phyloP scores from a whole-genome alignment of 1,140 invertebrate species.

The Neoseiulus cucumeris region DNA sequence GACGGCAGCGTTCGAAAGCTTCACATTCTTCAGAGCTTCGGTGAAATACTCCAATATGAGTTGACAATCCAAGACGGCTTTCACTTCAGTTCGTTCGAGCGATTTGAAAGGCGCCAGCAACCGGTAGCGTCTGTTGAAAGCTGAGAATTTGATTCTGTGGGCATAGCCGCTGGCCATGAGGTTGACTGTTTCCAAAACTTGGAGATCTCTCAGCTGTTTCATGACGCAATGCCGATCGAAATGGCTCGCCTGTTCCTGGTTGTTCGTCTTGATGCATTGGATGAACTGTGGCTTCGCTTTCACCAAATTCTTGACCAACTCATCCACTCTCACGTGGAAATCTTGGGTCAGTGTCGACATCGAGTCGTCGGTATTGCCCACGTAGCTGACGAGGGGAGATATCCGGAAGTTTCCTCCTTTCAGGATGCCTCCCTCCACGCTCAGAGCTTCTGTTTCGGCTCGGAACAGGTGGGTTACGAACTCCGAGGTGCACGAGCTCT shows the following conservation, averaged over 20 bases:
- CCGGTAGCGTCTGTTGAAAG: constrained; percentile 67
- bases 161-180: constrained; percentile 72
- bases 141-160: constrained; percentile 80
- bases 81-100: constrained; percentile 51
- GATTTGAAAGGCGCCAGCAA: constrained; percentile 54
- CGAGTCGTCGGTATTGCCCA: constrained; percentile 43
- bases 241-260: constrained; percentile 45
- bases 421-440: constrained; percentile 55
- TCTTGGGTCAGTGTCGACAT: constrained; percentile 79
- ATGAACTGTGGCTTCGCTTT: constrained; percentile 85
- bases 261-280: constrained; percentile 66
- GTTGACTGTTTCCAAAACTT: constrained; percentile 82
- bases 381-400: constrained; percentile 68
- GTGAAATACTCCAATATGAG: constrained; percentile 42
- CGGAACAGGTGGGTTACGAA: constrained; percentile 86
- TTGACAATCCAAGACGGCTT: constrained; percentile 50
- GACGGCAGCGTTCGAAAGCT: constrained; percentile 33
- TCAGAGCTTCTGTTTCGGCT: constrained; percentile 66
- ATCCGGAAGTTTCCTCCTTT: constrained; percentile 65
- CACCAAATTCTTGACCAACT: constrained; percentile 66
- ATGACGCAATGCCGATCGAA: constrained; percentile 62
- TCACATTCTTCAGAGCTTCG: constrained; percentile 26
- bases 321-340: constrained; percentile 78
- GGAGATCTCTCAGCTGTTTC: constrained; percentile 63
- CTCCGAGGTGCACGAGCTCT: constrained; percentile 76